Evolutionary conservation across 37 sponge, comb jelly and placozoan genomes (phyloP).

Genomic region (Oscarella lobularis): DNA sequence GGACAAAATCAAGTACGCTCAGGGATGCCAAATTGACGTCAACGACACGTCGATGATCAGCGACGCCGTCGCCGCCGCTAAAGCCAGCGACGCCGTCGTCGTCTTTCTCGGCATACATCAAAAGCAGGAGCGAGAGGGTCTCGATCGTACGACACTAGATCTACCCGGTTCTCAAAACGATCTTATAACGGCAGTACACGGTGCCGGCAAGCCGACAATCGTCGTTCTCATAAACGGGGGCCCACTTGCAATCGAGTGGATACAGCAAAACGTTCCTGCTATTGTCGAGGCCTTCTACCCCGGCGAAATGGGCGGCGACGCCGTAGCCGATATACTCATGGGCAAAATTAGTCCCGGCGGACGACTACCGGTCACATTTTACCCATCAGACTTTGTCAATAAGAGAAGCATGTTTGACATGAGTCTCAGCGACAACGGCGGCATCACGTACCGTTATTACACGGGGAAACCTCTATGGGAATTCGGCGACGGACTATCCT

Average conservation of each 20-base stretch:
- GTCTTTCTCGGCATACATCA: constrained; percentile 32
- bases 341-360: constrained; percentile 43
- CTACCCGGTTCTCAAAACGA: constrained; percentile 40
- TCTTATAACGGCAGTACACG: constrained; percentile 15
- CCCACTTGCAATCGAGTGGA: constrained; percentile 19
- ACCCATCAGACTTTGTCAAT: not conserved
- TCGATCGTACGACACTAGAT: not conserved
- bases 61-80: constrained; percentile 31
- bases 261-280: constrained; percentile 15
- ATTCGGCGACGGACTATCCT: constrained; percentile 1
- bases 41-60: constrained; percentile 16
- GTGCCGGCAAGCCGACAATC: constrained; percentile 5
- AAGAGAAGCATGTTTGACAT: not conserved
- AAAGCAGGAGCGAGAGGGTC: not conserved
- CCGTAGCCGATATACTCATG: constrained; percentile 44
- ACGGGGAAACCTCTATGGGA: not conserved
- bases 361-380: constrained; percentile 30
- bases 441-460: not conserved
- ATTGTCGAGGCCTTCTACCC: constrained; percentile 58
- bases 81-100: constrained; percentile 43
- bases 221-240: constrained; percentile 54
- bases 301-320: constrained; percentile 41
- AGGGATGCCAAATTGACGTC: constrained; percentile 51
- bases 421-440: not conserved
- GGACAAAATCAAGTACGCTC: constrained; percentile 12